Conservation (phyloP, 2,888 invertebrate genomes). For the Dryobotodes eremita region DNA sequence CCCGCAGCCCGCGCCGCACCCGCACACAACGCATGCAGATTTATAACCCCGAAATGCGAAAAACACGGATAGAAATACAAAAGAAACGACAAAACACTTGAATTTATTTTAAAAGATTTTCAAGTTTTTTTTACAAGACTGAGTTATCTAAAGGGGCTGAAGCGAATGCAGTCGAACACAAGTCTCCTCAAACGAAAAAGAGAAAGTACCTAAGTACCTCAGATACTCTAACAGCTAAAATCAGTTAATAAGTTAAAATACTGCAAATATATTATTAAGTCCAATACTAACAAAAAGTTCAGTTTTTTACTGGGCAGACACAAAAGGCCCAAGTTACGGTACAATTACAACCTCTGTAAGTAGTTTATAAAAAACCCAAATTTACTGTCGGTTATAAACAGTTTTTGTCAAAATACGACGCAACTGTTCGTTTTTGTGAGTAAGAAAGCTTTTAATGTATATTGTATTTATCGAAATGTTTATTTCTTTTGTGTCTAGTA, state of each 20-base stretch:
- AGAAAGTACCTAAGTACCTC: slow-evolving; percentile 42
- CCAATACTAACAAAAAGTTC: slow-evolving; percentile 31
- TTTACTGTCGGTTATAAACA: slow-evolving; percentile 55
- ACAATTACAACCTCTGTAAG: slow-evolving; percentile 34
- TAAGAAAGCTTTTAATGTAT: slow-evolving; percentile 51
- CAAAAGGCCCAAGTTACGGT: slow-evolving; percentile 59
- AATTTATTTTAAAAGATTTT: neutral
- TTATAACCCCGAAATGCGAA: slow-evolving; percentile 70
- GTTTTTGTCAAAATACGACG: slow-evolving; percentile 52
- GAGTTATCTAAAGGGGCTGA: neutral
- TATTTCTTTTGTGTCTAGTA: slow-evolving; percentile 28
- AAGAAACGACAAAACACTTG: neutral
- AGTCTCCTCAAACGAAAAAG: slow-evolving; percentile 2
- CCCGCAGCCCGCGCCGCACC: slow-evolving; percentile 30
- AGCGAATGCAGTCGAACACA: neutral
- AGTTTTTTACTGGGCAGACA: slow-evolving; percentile 38
- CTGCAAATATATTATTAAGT: slow-evolving; percentile 55
- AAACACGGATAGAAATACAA: slow-evolving; percentile 25
- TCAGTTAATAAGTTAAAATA: slow-evolving; percentile 28
- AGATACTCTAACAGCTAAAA: slow-evolving; percentile 1
- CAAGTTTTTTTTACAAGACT: neutral
- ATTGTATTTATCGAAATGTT: slow-evolving; percentile 54
- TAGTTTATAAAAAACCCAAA: slow-evolving; percentile 26
- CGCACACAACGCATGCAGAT: slow-evolving; percentile 81
- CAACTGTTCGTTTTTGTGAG: slow-evolving; percentile 52